Evolutionary conservation across 2,797 vertebrate genomes (phyloP).

Genomic region (Dendrocincla fuliginosa): DNA sequence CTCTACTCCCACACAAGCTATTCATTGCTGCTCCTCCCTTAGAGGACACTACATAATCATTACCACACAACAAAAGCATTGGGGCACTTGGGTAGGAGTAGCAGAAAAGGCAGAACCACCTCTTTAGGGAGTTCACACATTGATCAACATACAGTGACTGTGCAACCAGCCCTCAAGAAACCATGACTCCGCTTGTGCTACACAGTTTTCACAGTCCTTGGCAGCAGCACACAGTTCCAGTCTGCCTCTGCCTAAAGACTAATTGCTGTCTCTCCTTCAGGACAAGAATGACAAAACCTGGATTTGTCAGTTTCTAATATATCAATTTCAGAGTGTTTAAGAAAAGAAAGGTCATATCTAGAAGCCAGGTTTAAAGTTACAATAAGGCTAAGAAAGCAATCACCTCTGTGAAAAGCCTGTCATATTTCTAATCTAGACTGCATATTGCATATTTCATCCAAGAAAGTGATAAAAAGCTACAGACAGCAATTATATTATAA

Average conservation of each 20-base stretch:
- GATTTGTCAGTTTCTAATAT: background rate
- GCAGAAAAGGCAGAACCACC: background rate
- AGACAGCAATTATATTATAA: background rate
- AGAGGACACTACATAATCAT: rapidly evolving
- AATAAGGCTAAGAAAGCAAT: background rate
- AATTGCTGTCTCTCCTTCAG: background rate
- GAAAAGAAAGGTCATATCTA: background rate
- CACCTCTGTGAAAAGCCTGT: background rate
- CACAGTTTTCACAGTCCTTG: rapidly evolving
- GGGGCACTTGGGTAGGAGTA: background rate
- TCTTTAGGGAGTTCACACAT: background rate
- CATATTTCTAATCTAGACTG: background rate
- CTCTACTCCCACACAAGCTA: rapidly evolving
- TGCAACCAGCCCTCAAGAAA: background rate
- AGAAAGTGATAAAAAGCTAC: background rate
- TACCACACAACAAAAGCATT: background rate
- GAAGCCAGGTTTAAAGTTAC: background rate
- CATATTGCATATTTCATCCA: background rate
- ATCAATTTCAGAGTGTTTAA: background rate
- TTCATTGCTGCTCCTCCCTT: background rate
- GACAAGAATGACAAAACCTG: background rate
- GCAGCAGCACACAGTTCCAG: background rate
- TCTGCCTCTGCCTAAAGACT: background rate
- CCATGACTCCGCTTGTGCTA: background rate
- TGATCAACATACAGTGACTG: rapidly evolving